These are phyloP conservation scores for Tipula unca DNA, from an alignment of 2,888 invertebrate species.

Conservation along the genomic window DNA sequence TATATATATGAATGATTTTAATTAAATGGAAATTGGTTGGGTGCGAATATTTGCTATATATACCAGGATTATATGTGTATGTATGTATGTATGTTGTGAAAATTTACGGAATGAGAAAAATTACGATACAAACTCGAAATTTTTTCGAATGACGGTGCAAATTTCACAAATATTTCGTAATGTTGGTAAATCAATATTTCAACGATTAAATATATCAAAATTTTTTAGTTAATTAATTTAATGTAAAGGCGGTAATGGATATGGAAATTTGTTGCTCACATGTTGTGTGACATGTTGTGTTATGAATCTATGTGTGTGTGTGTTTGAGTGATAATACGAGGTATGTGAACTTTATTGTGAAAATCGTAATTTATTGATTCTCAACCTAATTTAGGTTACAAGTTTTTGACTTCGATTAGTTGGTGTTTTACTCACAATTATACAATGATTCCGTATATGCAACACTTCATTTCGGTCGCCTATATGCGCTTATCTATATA, in stretches of 20 bases:
- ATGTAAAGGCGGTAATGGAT: neutral
- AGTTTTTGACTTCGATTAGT: too few relatives aligned
- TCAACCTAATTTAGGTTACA: too few relatives aligned
- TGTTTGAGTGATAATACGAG: too few relatives aligned
- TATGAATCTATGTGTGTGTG: too few relatives aligned
- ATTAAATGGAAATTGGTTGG: neutral
- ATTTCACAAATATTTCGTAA: neutral
- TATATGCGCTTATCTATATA: too few relatives aligned
- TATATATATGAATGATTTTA: neutral
- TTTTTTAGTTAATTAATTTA: neutral
- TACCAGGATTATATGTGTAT: neutral
- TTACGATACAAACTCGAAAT: neutral
- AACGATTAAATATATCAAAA: neutral
- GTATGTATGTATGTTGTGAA: neutral
- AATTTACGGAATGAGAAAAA: neutral
- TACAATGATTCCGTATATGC: too few relatives aligned
- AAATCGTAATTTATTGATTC: too few relatives aligned
- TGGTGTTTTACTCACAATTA: too few relatives aligned
- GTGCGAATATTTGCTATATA: neutral
- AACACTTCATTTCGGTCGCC: too few relatives aligned
- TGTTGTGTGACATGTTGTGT: too few relatives aligned
- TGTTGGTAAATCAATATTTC: neutral
- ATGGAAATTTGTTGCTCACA: neutral
- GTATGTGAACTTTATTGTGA: too few relatives aligned
- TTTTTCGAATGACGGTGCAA: neutral